Evolutionary conservation across 1,140 invertebrate genomes (phyloP).

Genomic region (Psix sp.): DNA sequence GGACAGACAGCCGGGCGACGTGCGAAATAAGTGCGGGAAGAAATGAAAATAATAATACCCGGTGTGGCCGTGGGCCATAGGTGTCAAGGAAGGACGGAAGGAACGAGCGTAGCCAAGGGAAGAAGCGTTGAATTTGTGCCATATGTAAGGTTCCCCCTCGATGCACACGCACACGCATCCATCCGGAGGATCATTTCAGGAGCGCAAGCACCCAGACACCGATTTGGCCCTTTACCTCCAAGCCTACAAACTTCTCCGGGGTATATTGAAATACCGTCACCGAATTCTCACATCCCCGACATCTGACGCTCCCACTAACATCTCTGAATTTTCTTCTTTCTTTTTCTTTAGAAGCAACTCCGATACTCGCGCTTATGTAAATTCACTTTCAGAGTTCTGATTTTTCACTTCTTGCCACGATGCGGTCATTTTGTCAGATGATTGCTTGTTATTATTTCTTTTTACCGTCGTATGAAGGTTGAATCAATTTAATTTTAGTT

Average conservation of each 20-base stretch:
- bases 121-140: conserved; percentile 69
- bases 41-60: conserved; percentile 73
- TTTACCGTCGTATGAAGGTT: too few relatives aligned
- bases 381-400: background rate
- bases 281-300: conserved; percentile 58
- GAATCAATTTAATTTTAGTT: too few relatives aligned
- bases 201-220: conserved; percentile 53
- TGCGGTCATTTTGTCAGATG: too few relatives aligned
- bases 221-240: conserved; percentile 66
- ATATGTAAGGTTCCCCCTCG: conserved; percentile 69
- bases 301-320: conserved; percentile 9
- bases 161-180: conserved; percentile 57
- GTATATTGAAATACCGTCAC: conserved; percentile 71
- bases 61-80: conserved; percentile 69
- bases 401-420: background rate
- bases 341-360: conserved; percentile 22
- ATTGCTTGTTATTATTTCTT: too few relatives aligned
- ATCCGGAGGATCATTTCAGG: conserved; percentile 62
- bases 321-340: conserved; percentile 3
- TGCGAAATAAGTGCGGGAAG: conserved; percentile 66
- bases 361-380: conserved; percentile 18
- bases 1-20: conserved; percentile 60
- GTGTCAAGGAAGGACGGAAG: conserved; percentile 67
- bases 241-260: conserved; percentile 64
- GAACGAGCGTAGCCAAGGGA: conserved; percentile 57